A percentile compares a stretch with the other conserved stretches of the same genome.
phyloP scores from a whole-genome alignment of 2,113 vertebrate genomes.

The Carassius gibelio region DNA sequence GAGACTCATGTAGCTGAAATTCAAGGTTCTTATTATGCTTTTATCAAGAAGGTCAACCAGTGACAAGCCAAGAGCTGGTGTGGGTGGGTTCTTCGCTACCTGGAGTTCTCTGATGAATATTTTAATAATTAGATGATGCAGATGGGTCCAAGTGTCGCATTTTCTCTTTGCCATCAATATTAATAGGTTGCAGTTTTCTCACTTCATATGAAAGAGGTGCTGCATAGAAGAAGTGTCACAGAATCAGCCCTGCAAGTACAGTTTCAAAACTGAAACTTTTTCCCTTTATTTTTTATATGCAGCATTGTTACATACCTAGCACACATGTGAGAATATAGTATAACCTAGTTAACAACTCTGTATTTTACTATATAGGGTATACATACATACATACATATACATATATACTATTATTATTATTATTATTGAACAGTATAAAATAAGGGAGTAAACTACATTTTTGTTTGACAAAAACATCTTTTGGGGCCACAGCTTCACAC shows the following conservation, averaged over 20 bases:
- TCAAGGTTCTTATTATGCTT: slow-evolving; percentile 1
- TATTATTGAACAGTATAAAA: neutral
- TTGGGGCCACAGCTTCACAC: neutral
- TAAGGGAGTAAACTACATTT: neutral
- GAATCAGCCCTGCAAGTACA: neutral
- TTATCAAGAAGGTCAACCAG: slow-evolving; percentile 12
- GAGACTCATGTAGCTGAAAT: neutral
- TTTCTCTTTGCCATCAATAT: slow-evolving; percentile 14
- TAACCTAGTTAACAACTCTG: neutral
- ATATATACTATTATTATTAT: no score
- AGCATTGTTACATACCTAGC: neutral
- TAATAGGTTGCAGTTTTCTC: neutral
- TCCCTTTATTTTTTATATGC: neutral
- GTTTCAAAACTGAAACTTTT: neutral
- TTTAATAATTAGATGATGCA: neutral
- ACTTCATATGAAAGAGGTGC: neutral
- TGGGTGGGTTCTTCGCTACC: neutral
- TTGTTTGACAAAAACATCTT: neutral
- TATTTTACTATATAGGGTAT: neutral
- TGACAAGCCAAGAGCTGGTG: neutral
- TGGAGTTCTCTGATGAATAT: neutral
- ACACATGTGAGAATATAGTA: neutral
- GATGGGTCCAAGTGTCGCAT: neutral
- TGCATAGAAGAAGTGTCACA: neutral
- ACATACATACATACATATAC: no score